Percentiles rank a stretch among this genome's conserved stretches.
Conservation (phyloP, 2,113 vertebrate species). For the Macquaria australasica region DNA sequence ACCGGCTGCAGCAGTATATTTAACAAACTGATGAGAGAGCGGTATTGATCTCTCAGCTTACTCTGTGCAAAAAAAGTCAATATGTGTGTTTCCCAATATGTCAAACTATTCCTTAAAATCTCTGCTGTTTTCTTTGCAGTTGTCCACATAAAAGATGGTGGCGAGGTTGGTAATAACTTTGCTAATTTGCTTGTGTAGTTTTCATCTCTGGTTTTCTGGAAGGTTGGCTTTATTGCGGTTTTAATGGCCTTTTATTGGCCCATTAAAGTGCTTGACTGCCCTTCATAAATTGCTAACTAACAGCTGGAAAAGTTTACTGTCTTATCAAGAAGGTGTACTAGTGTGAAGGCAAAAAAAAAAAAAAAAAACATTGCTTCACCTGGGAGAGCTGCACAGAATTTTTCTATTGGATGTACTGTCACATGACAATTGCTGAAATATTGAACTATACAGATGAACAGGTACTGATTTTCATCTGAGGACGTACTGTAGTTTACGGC, state of each 20-base stretch:
- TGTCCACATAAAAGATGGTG: conserved; percentile 6
- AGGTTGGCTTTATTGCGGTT: conserved; percentile 2
- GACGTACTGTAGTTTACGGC: conserved; percentile 25
- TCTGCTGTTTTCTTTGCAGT: conserved; percentile 7
- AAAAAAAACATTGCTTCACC: neutral
- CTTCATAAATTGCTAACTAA: conserved; percentile 18
- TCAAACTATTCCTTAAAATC: neutral
- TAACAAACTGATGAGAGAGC: neutral
- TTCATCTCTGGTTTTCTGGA: neutral
- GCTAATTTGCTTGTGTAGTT: neutral
- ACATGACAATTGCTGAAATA: neutral
- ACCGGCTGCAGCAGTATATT: conserved; percentile 12
- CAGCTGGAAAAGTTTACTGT: neutral
- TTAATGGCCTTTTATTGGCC: neutral
- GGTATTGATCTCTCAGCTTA: neutral
- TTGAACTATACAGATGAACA: conserved; percentile 9
- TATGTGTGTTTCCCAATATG: neutral
- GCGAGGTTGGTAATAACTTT: neutral
- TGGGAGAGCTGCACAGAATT: neutral
- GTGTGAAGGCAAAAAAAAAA: neutral
- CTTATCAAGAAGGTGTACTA: neutral
- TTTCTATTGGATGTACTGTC: neutral
- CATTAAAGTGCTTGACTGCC: neutral
- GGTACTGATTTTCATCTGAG: conserved; percentile 7
- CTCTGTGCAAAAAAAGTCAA: neutral